These are phyloP conservation scores for Dendrocincla tyrannina DNA, from an alignment of 2,797 vertebrate species.

Conservation along the genomic window DNA sequence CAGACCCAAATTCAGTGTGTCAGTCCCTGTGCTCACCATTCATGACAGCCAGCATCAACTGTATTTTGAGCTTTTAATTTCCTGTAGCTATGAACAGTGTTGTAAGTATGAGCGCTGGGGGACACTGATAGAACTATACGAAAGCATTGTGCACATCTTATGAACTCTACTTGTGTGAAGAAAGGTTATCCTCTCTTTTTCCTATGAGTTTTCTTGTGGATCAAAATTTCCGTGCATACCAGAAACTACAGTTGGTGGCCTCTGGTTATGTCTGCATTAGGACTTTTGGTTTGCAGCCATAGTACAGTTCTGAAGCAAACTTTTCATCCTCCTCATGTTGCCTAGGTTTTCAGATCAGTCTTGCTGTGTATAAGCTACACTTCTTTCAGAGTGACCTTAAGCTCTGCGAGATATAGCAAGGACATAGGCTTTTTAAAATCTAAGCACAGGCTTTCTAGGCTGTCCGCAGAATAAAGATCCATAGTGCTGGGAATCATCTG, in stretches of 20 bases:
- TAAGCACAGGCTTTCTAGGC: neutral
- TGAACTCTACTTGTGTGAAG: neutral
- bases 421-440: neutral
- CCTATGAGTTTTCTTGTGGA: neutral
- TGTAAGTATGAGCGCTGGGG: neutral
- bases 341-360: neutral
- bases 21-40: neutral
- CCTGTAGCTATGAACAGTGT: neutral
- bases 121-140: neutral
- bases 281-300: neutral
- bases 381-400: neutral
- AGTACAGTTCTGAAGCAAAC: neutral
- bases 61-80: conserved; percentile 17
- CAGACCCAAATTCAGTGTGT: neutral
- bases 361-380: neutral
- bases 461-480: neutral
- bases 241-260: neutral
- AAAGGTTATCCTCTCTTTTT: neutral
- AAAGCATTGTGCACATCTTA: neutral
- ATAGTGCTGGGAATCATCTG: neutral
- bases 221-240: neutral
- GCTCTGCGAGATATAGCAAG: neutral
- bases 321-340: neutral
- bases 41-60: neutral
- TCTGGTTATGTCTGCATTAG: neutral